Evolutionary conservation across 2,888 invertebrate species (phyloP).

Genomic region (Lithophane ornitopus): DNA sequence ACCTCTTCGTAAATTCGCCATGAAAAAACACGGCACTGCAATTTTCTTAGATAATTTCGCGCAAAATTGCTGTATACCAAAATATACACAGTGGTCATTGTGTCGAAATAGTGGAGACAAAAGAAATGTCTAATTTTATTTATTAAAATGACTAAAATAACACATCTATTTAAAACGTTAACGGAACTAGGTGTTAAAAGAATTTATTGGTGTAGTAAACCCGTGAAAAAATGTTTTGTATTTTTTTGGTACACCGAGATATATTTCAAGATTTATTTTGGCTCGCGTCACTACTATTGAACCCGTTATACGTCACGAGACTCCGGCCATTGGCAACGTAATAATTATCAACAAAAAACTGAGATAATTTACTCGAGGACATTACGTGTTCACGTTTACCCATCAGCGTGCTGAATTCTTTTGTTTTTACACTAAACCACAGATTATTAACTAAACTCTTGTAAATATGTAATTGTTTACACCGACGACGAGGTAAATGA

Average conservation of each 20-base stretch:
- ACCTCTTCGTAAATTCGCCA: conserved; percentile 78
- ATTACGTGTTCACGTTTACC: conserved; percentile 8
- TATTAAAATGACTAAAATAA: conserved; percentile 15
- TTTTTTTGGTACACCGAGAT: neutral
- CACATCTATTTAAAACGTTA: conserved; percentile 35
- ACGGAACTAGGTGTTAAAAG: conserved; percentile 30
- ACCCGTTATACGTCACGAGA: conserved; percentile 9
- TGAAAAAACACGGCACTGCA: conserved; percentile 77
- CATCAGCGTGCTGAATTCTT: neutral
- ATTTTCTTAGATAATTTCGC: conserved; percentile 75
- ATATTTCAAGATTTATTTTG: conserved; percentile 11
- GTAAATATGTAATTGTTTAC: conserved; percentile 52
- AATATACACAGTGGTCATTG: conserved; percentile 39
- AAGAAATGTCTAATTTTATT: conserved; percentile 21
- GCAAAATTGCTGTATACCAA: conserved; percentile 55
- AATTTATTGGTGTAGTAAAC: conserved; percentile 50
- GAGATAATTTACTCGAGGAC: conserved; percentile 8
- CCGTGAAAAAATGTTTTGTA: conserved; percentile 17
- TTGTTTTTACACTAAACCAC: conserved; percentile 19
- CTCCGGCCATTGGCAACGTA: neutral
- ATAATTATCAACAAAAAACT: neutral
- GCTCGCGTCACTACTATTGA: conserved; percentile 14
- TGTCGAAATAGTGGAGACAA: conserved; percentile 6
- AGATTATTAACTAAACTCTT: conserved; percentile 1
- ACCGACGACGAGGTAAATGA: conserved; percentile 26